Conservation (phyloP, 2,888 invertebrate species). For the Lepidonotus clava region DNA sequence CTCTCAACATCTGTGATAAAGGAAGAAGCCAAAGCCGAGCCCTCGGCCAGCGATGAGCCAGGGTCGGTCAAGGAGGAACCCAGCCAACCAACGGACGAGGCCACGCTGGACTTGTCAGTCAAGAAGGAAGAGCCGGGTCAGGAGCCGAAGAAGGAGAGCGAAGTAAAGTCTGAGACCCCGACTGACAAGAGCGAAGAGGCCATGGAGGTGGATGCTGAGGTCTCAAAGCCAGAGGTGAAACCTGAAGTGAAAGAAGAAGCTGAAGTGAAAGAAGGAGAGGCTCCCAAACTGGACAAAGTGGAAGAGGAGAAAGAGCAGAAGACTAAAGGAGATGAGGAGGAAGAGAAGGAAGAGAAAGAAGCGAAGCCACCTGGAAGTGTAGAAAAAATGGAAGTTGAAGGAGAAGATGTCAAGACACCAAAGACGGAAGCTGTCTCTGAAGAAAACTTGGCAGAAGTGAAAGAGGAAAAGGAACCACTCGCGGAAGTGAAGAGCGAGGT, state of each 20-base stretch:
- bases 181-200: constrained; percentile 47
- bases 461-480: neutral
- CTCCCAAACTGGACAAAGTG: too few species aligned
- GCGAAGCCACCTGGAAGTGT: too few species aligned
- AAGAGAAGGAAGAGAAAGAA: constrained; percentile 58
- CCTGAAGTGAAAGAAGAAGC: constrained; percentile 58
- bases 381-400: constrained; percentile 52
- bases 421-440: neutral
- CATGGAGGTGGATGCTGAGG: neutral
- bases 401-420: constrained; percentile 52
- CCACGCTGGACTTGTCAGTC: neutral
- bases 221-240: constrained; percentile 55
- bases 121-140: neutral
- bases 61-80: neutral
- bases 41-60: too few species aligned
- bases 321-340: constrained; percentile 62
- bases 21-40: constrained; percentile 30
- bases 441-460: neutral
- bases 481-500: neutral
- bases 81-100: neutral
- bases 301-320: constrained; percentile 63
- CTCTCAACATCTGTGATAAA: constrained; percentile 27
- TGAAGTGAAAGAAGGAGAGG: constrained; percentile 57
- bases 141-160: neutral
- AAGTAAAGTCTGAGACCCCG: constrained; percentile 58